phyloP scores from a whole-genome alignment of 2,888 invertebrate species.

The Synergus japonicus region DNA sequence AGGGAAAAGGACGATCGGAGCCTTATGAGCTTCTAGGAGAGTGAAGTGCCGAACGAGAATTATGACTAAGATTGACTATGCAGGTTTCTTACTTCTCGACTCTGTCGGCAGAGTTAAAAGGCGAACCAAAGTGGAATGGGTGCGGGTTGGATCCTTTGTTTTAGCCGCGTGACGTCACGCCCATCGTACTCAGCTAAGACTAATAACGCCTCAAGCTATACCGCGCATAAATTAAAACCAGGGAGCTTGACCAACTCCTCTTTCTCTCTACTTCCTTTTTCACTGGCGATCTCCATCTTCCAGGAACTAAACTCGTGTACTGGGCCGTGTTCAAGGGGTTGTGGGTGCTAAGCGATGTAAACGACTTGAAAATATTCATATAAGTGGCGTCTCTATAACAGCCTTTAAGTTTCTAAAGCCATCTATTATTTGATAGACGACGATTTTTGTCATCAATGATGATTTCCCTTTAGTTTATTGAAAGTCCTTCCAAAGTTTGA shows the following conservation, averaged over 20 bases:
- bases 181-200: constrained; percentile 68
- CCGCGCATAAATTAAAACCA: constrained; percentile 75
- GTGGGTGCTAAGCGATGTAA: not conserved
- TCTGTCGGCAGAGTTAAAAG: constrained; percentile 69
- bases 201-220: constrained; percentile 73
- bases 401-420: not conserved
- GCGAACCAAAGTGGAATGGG: constrained; percentile 63
- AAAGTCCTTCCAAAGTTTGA: not conserved
- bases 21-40: constrained; percentile 12
- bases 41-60: constrained; percentile 42
- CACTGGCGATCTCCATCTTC: constrained; percentile 12
- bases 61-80: constrained; percentile 45
- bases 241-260: constrained; percentile 56
- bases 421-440: not conserved
- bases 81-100: constrained; percentile 48
- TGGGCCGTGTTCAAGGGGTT: not conserved
- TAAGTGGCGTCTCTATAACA: constrained; percentile 9
- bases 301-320: constrained; percentile 20
- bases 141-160: constrained; percentile 72
- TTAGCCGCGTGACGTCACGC: constrained; percentile 75
- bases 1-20: constrained; percentile 17
- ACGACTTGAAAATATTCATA: constrained; percentile 5
- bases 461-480: not conserved
- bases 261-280: not conserved
- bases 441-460: not conserved